Evolutionary conservation across 2,888 invertebrate genomes (phyloP), one percentile per base, ranked within the genome.

Genomic region (Beris chalybata): DNA sequence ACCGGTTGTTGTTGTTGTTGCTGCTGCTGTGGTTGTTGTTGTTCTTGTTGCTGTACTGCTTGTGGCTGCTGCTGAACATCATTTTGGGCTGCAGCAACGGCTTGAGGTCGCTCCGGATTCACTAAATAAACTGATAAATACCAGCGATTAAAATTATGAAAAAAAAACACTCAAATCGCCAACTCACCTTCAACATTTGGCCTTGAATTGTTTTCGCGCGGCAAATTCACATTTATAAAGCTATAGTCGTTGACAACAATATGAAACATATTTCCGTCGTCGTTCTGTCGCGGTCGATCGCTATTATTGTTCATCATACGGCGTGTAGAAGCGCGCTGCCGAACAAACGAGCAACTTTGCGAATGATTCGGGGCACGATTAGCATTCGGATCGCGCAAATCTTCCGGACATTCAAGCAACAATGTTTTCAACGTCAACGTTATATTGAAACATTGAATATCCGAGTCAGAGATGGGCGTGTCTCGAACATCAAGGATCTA

Each of bases 401-500:
- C 58, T 59, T 61, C 57, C 29, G 83, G 83, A 65, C 82, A 83
- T 68, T 85, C 84, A 47, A 86, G 73, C 64, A 83, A 81, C 4
- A 86, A 74, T 72, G 84, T 83, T 52, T 80, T 82, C 22, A 86
- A 76, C 5, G 82, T 82, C 66, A 79, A 77, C 53, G 83, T 81
- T 31, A 82, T 81, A 74, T 83, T 84, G 68, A 86, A 85, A 71
- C 85, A 85, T 69, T 83, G 82, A n/a, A 86, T 76, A 74, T 86
- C 86, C 31, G 84, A 83, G 70, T 86, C 85, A n/a, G 83, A 83
- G 6, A 86, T 79, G 7, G 82, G 82, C 4, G 86, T 86, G 69
- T 83, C 80, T 55, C 86, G 79, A 66, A 86, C 75, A 74, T 86
- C 86, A 64, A 86, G 76, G 68, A 81, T 77, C 85, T 83, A 67